phyloP scores from a whole-genome alignment of 2,113 vertebrate species.

The Megaleporinus macrocephalus region DNA sequence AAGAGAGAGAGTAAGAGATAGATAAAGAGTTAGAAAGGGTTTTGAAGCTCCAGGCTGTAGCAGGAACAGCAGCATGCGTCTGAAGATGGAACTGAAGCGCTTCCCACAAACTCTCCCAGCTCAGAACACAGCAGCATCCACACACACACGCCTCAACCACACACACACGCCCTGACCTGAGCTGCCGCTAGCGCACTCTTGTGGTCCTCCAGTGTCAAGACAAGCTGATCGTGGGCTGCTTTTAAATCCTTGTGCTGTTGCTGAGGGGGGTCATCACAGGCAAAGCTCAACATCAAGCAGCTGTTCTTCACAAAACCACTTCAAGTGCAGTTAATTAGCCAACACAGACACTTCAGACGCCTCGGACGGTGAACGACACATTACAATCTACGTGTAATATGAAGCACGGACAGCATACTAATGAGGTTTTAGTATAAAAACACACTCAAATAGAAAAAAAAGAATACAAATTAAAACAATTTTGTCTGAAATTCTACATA shows the following conservation, averaged over 20 bases:
- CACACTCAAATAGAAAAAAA: no score
- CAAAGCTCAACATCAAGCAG: conserved; percentile 2
- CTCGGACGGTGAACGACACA: no score
- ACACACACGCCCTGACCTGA: conserved; percentile 83
- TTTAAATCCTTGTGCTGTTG: conserved; percentile 93
- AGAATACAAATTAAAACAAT: no score
- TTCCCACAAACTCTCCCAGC: neutral
- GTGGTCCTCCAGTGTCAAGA: conserved; percentile 96
- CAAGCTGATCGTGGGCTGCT: conserved; percentile 87
- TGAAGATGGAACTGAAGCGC: neutral
- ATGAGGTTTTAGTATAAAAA: no score
- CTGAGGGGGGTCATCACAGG: conserved; percentile 75
- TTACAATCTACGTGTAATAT: no score
- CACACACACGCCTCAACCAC: neutral
- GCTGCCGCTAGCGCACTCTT: conserved; percentile 96
- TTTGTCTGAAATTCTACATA: no score
- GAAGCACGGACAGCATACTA: no score
- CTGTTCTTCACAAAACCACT: neutral
- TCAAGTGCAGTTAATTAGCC: neutral
- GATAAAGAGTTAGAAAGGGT: neutral
- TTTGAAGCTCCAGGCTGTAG: neutral
- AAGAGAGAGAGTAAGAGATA: conserved; percentile 13
- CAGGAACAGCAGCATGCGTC: neutral
- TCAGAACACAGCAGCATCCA: neutral
- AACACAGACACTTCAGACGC: no score